Evolutionary conservation across 2,797 vertebrate species (phyloP).

Genomic region (Sebastiscus albofasciatus): DNA sequence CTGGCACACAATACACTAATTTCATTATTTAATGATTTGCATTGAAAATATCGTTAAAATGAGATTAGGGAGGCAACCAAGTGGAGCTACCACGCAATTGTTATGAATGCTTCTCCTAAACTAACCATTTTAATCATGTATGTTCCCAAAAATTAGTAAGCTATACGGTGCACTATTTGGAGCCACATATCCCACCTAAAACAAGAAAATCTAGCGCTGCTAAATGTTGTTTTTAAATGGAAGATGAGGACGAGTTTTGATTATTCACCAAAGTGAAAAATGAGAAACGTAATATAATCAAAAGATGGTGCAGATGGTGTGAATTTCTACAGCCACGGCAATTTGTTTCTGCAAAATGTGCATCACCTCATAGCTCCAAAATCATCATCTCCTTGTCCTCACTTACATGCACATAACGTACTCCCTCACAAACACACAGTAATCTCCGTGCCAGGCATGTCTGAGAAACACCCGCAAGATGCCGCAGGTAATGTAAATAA

Average conservation of each 20-base stretch:
- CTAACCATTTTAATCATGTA: constrained; percentile 49
- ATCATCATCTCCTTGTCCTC: neutral
- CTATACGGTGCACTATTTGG: neutral
- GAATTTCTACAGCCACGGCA: neutral
- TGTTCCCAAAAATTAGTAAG: constrained; percentile 17
- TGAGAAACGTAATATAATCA: neutral
- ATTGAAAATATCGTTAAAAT: constrained; percentile 70
- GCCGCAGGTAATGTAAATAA: constrained; percentile 38
- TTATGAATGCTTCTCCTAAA: constrained; percentile 52
- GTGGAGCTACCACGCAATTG: constrained; percentile 32
- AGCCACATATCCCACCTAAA: neutral
- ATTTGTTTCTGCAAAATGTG: constrained; percentile 11
- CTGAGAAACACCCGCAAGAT: neutral
- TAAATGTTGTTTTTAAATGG: neutral
- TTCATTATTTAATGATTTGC: constrained; percentile 76
- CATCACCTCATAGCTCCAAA: neutral
- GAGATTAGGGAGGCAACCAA: constrained; percentile 65
- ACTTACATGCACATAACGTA: constrained; percentile 5
- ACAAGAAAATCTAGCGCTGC: neutral
- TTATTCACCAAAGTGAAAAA: neutral
- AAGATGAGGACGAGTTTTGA: constrained; percentile 11
- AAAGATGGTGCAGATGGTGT: neutral
- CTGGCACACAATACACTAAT: constrained; percentile 57
- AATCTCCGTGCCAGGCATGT: neutral
- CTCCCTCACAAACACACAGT: neutral